Evolutionary conservation across 2,113 vertebrate species (phyloP), one percentile per base, ranked within the genome.

Genomic region (Boleophthalmus pectinirostris): DNA sequence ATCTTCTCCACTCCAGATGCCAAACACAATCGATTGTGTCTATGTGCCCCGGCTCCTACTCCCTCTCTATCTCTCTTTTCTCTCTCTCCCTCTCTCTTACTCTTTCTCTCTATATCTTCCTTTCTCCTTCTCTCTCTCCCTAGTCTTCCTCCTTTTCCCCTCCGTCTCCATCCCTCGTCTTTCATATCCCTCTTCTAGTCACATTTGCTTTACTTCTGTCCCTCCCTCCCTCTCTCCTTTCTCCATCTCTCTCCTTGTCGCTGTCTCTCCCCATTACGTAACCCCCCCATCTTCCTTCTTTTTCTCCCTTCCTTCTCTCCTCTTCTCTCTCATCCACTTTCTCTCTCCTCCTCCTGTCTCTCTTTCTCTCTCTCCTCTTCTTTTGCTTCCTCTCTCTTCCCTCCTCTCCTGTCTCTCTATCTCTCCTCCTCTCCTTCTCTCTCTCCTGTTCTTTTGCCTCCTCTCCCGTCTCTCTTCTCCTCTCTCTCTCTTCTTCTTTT

Each of bases 21-120:
- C 71, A 78, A 70, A 83, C 66, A 68, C 24, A 88, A 90, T 89
- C 79, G 82, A 89, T 84, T 69, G 79, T 78, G 73, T 68, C 80
- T 89, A 7, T 20, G 24, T 61, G 58, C 73, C 23, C 78, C 74
- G 45, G 18, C 78, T 77, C 51, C 74, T 49, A 69, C 68, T 77
- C 74, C 75, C 51, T 66, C 68, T 80, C 83, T 66, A 74, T 71
- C 6, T 51, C 18, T 16, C 6, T 15, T 15, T n/a, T 4, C n/a
- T 23, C n/a, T 18, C 16, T 13, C 54, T 11, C n/a, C 13, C n/a
- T 2, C 54, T 57, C n/a, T 1, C 16, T 13, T 20, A 7, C 8
- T 23, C 8, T 89, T 74, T 23, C 74, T 78, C 47, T 16, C 15
- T 7, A 45, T 53, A 0, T 20, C 18, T 3, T 20, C 4, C n/a